Percentiles rank a stretch among this genome's conserved stretches.
These are phyloP conservation scores for Eremophila alpestris DNA, from an alignment of 2,797 vertebrate species.

Conservation along the genomic window DNA sequence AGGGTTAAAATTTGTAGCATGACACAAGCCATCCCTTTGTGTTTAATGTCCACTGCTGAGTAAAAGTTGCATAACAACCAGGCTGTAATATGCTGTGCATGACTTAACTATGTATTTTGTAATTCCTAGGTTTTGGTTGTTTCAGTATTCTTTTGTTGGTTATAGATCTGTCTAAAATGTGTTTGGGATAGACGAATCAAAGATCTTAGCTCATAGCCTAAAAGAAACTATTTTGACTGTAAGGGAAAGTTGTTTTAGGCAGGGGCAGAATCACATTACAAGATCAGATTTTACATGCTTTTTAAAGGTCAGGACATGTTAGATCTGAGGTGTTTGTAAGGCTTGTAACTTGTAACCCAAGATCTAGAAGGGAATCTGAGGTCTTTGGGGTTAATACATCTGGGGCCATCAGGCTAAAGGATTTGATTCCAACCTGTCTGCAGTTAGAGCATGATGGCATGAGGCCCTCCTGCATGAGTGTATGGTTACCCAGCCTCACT, in stretches of 20 bases:
- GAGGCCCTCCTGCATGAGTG: neutral
- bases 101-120: neutral
- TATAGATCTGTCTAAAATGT: neutral
- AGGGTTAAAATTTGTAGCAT: neutral
- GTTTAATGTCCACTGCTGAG: neutral
- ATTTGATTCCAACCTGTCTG: neutral
- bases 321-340: neutral
- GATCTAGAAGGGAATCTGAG: neutral
- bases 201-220: neutral
- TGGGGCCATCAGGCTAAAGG: neutral
- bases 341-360: neutral
- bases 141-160: neutral
- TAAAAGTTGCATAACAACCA: neutral
- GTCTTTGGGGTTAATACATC: neutral
- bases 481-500: neutral
- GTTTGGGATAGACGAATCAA: neutral
- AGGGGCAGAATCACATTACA: neutral
- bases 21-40: neutral
- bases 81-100: neutral
- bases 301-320: slow-evolving; percentile 2
- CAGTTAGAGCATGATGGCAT: neutral
- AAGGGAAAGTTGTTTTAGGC: neutral
- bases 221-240: neutral
- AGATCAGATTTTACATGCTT: neutral
- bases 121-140: neutral